A percentile compares a stretch with the other conserved stretches of the same genome.
Evolutionary conservation across 2,797 vertebrate genomes (phyloP).

Genomic region (Microtus obscurus): DNA sequence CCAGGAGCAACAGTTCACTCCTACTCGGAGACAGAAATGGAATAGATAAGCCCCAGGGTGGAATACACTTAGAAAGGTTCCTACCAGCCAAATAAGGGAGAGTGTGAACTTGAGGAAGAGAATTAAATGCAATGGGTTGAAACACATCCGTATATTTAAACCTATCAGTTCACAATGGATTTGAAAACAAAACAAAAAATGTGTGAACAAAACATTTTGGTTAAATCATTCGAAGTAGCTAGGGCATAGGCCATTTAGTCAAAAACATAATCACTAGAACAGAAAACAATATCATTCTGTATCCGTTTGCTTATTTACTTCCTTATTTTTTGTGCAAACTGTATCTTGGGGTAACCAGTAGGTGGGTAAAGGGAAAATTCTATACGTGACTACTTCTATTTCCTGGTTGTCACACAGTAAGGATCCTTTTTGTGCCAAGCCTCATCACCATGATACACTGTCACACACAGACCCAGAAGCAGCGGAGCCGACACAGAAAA

Average conservation of each 20-base stretch:
- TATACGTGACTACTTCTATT: background rate
- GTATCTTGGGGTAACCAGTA: background rate
- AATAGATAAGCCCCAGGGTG: background rate
- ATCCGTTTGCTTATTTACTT: background rate
- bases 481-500: background rate
- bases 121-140: background rate
- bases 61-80: background rate
- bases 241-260: background rate
- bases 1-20: background rate
- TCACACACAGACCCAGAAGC: background rate
- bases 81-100: background rate
- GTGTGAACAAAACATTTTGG: background rate
- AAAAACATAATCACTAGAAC: conserved; percentile 15
- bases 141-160: background rate
- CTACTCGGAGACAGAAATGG: background rate
- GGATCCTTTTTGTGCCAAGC: too few relatives aligned
- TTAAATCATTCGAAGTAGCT: background rate
- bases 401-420: background rate
- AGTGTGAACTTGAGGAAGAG: background rate
- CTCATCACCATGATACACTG: background rate
- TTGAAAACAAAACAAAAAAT: conserved; percentile 44
- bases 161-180: background rate
- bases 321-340: background rate
- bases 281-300: background rate
- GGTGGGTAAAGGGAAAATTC: background rate